Conservation (phyloP, 1,140 invertebrate genomes). For the Sarcophaga bullata region DNA sequence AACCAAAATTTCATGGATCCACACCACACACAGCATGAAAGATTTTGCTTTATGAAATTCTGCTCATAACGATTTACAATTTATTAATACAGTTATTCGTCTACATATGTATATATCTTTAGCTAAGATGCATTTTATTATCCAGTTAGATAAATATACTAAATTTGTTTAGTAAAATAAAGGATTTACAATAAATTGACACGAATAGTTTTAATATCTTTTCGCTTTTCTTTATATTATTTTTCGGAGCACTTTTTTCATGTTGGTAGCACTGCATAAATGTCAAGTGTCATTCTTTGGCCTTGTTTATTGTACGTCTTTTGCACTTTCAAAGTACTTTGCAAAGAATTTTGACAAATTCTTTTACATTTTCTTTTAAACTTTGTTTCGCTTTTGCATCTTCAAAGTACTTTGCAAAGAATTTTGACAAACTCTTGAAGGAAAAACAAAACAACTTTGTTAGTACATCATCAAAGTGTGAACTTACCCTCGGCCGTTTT, state of each 20-base stretch:
- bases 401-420: too few relatives aligned
- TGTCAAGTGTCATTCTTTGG: background rate
- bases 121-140: background rate
- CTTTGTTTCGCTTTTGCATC: too few relatives aligned
- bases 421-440: too few relatives aligned
- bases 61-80: background rate
- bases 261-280: slow-evolving; percentile 21
- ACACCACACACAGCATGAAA: too few relatives aligned
- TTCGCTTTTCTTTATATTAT: slow-evolving; percentile 10
- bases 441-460: too few relatives aligned
- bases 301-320: background rate
- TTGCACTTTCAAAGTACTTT: too few relatives aligned
- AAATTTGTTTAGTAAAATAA: background rate
- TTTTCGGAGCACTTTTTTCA: background rate
- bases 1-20: too few relatives aligned
- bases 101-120: background rate
- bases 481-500: too few relatives aligned
- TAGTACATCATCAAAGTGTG: too few relatives aligned
- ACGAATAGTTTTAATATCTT: slow-evolving; percentile 12
- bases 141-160: background rate
- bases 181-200: slow-evolving; percentile 18
- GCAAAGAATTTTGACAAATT: too few relatives aligned
- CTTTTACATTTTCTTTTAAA: too few relatives aligned
- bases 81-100: background rate
- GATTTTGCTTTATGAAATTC: background rate